These are phyloP conservation scores for Amazona vittata DNA, from an alignment of 2,113 vertebrate genomes.

Conservation along the genomic window DNA sequence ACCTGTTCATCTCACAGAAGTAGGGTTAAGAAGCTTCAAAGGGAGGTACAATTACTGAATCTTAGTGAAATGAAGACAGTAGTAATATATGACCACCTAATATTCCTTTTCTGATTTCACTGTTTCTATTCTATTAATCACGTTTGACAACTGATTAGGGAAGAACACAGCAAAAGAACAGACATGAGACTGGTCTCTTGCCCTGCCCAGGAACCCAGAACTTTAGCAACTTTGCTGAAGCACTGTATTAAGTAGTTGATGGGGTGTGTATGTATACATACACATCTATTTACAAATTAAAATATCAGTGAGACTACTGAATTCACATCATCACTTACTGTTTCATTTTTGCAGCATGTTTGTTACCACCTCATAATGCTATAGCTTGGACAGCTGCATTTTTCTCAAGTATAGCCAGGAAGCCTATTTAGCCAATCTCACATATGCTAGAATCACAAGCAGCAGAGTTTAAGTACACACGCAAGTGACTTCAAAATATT, in stretches of 20 bases:
- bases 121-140: background rate
- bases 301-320: background rate
- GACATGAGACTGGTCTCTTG: background rate
- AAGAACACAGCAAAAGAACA: background rate
- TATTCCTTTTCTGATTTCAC: background rate
- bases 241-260: background rate
- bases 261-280: no score
- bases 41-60: background rate
- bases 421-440: background rate
- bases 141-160: background rate
- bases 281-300: background rate
- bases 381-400: background rate
- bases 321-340: background rate
- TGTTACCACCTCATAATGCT: slow-evolving; percentile 1
- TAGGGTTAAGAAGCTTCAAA: background rate
- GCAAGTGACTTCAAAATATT: slow-evolving; percentile 29
- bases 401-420: background rate
- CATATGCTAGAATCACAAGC: background rate
- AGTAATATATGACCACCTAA: background rate
- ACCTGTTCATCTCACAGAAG: background rate
- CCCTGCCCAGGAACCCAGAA: background rate
- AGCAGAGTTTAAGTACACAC: slow-evolving; percentile 15
- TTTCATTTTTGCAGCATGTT: background rate
- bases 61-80: background rate
- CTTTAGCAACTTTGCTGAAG: background rate